These are phyloP conservation scores for Mobula birostris DNA, from an alignment of 2,113 vertebrate genomes.

Conservation along the genomic window DNA sequence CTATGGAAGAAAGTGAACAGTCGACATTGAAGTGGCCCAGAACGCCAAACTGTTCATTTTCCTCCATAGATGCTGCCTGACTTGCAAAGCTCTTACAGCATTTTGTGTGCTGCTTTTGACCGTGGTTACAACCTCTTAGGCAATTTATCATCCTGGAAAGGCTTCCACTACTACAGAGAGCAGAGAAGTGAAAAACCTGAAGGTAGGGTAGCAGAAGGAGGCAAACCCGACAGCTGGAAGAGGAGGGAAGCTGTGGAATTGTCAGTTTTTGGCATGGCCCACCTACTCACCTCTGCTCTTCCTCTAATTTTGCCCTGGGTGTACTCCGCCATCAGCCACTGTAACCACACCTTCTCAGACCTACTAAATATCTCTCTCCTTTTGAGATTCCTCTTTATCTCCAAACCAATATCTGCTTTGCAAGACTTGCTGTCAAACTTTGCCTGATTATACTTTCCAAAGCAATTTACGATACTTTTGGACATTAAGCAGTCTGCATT, in stretches of 20 bases:
- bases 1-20: too few relatives aligned
- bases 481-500: too few relatives aligned
- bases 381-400: neutral
- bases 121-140: neutral
- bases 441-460: neutral
- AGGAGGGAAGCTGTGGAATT: neutral
- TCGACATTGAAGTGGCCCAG: too few relatives aligned
- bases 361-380: neutral
- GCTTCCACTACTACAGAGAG: neutral
- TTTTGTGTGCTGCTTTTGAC: neutral
- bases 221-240: neutral
- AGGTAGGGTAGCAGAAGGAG: too few relatives aligned
- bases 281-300: neutral
- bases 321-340: neutral
- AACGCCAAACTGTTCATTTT: too few relatives aligned
- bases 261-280: neutral
- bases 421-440: neutral
- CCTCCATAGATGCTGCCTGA: too few relatives aligned
- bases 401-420: neutral
- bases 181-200: too few relatives aligned
- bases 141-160: neutral
- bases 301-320: neutral
- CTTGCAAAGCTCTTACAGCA: too few relatives aligned
- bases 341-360: neutral
- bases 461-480: neutral